These are phyloP conservation scores for Sphenopsis melanotis DNA, from an alignment of 2,797 vertebrate genomes.

Conservation along the genomic window DNA sequence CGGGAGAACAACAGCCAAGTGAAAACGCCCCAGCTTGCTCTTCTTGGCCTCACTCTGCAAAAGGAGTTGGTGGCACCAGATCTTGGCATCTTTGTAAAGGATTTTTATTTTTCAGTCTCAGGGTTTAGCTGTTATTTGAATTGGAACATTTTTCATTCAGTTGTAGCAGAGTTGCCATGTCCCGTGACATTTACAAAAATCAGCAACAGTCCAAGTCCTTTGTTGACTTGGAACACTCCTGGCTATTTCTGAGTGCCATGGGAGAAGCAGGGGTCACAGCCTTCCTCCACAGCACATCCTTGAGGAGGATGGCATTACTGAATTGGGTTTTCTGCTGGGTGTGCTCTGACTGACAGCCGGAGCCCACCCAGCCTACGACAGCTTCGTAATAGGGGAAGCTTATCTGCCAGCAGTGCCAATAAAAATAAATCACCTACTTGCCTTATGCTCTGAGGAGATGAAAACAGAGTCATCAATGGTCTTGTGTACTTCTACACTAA, in stretches of 20 bases:
- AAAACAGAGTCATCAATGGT: constrained; percentile 34
- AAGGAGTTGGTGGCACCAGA: not conserved
- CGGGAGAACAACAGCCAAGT: not conserved
- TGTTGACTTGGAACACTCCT: not conserved
- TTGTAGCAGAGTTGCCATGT: accelerated
- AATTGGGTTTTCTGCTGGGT: not conserved
- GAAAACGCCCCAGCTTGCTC: not conserved
- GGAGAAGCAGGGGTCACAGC: not conserved
- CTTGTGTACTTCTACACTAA: constrained; percentile 18
- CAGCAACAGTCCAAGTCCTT: not conserved
- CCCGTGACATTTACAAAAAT: not conserved
- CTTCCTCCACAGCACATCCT: not conserved
- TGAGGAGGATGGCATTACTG: not conserved
- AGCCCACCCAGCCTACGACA: not conserved
- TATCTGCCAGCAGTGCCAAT: constrained; percentile 29
- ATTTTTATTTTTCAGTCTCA: not conserved
- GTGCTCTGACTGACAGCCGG: not conserved
- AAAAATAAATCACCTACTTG: constrained; percentile 58
- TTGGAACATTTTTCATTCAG: not conserved
- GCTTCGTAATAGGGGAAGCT: not conserved
- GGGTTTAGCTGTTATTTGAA: not conserved
- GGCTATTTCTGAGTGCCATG: not conserved
- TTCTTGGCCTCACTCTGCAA: not conserved
- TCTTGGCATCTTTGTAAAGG: not conserved
- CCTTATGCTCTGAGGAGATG: constrained; percentile 11